phyloP scores from a whole-genome alignment of 1,140 invertebrate genomes.

The Calycopis cecrops region DNA sequence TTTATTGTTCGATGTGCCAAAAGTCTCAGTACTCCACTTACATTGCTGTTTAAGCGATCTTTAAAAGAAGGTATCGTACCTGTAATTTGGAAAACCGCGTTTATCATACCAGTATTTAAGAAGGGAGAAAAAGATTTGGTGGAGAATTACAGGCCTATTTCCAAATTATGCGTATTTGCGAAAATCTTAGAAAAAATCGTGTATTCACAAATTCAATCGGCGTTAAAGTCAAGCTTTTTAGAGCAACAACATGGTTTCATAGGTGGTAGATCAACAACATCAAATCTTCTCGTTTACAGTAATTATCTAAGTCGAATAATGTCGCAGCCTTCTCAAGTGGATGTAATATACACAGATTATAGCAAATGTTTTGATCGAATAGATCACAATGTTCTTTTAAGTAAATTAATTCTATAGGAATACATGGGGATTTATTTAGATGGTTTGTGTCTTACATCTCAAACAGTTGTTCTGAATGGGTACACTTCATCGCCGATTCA shows the following conservation, averaged over 20 bases:
- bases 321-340: background rate
- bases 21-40: background rate
- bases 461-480: conserved; percentile 9
- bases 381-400: background rate
- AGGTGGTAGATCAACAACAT: background rate
- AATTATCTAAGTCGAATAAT: background rate
- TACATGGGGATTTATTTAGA: conserved; percentile 1
- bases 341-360: background rate
- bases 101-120: background rate
- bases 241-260: background rate
- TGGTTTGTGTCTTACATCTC: conserved; percentile 6
- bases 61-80: background rate
- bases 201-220: background rate
- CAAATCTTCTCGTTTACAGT: background rate
- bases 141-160: background rate
- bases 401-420: background rate
- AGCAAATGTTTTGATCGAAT: conserved; percentile 3
- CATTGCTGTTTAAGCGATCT: background rate
- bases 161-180: background rate
- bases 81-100: background rate
- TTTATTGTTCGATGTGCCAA: background rate
- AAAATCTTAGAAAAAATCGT: background rate
- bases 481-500: background rate
- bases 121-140: background rate
- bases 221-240: background rate